A percentile compares a stretch with the other conserved stretches of the same genome.
Conservation (phyloP, 2,113 vertebrate genomes). For the Sinocyclocheilus rhinocerous region DNA sequence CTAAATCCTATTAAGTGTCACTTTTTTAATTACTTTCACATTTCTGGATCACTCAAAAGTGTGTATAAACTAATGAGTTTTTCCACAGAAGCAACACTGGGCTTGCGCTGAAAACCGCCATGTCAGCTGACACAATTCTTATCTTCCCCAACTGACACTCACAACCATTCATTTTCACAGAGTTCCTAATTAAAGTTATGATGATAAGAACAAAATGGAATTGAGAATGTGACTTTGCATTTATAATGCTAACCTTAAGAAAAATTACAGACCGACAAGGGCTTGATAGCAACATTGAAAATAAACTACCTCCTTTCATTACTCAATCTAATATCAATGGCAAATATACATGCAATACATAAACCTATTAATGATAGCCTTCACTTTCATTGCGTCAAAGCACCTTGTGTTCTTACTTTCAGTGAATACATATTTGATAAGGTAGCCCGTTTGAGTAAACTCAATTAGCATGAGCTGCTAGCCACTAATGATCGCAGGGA, state of each 20-base stretch:
- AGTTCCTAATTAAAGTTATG: conserved; percentile 31
- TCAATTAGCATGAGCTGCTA: conserved; percentile 26
- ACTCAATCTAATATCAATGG: conserved; percentile 22
- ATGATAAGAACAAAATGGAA: conserved; percentile 28
- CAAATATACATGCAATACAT: background rate
- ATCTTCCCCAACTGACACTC: conserved; percentile 17
- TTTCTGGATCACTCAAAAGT: background rate
- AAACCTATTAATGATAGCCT: background rate
- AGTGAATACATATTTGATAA: conserved; percentile 38
- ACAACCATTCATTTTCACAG: conserved; percentile 26
- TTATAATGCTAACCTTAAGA: conserved; percentile 6
- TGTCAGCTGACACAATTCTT: background rate
- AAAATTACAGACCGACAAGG: no score
- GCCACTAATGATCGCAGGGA: conserved; percentile 33
- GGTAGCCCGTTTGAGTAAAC: conserved; percentile 10
- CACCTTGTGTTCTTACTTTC: background rate
- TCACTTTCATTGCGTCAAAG: no score
- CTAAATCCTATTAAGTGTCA: background rate
- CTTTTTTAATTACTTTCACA: conserved; percentile 38
- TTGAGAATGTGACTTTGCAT: background rate
- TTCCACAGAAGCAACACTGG: background rate
- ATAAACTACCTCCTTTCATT: background rate
- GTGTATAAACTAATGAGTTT: conserved; percentile 33
- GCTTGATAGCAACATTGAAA: background rate
- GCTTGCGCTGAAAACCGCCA: background rate